Evolutionary conservation across 2,797 vertebrate genomes (phyloP), one percentile per base, ranked within the genome.

Genomic region (Rhodeus uyekii): DNA sequence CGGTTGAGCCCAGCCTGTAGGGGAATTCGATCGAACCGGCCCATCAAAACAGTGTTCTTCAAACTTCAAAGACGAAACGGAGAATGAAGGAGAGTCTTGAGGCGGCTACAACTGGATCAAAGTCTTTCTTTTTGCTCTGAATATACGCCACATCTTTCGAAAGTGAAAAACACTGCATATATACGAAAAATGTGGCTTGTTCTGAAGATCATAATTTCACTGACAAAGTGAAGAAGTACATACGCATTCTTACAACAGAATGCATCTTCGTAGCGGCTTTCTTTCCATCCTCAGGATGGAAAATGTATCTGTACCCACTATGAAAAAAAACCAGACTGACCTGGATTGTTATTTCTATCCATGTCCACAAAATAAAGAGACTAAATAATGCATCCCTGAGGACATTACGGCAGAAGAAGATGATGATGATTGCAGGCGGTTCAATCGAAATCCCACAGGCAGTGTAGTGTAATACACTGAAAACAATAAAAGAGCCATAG

Each of bases 51-150:
- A 82, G 74, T 19, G 34, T 55, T 81, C 69, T 50, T 93, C 91
- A 95, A 96, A 96, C 95, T 96, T 96, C 95, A 96, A 91, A 96
- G 95, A 96, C 94, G 94, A 96, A 94, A 85, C 63, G 46, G 22
- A 79, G 50, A 92, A 86, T 92, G 93, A 91, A 91, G 92, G 93
- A 46, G 24, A 63, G 67, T 19, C 75, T 85, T 78, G 34, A 60
- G 58, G 61, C 50, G 13, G 60, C 55, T 80, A 81, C 71, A 60
- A 75, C 42, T 78, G 65, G 80, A 76, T 79, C 67, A 82, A 81
- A 55, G 24, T 71, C 63, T 34, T 55, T 46, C 34, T 12, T 53
- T 48, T 74, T 64, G 42, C 42, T 50, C 24, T 73, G 36, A 71
- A 60, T 38, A 78, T 42, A 55, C 2, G 6, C 65, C 50, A 71